Conservation (phyloP, 2,888 invertebrate genomes). For the Thyatira batis region DNA sequence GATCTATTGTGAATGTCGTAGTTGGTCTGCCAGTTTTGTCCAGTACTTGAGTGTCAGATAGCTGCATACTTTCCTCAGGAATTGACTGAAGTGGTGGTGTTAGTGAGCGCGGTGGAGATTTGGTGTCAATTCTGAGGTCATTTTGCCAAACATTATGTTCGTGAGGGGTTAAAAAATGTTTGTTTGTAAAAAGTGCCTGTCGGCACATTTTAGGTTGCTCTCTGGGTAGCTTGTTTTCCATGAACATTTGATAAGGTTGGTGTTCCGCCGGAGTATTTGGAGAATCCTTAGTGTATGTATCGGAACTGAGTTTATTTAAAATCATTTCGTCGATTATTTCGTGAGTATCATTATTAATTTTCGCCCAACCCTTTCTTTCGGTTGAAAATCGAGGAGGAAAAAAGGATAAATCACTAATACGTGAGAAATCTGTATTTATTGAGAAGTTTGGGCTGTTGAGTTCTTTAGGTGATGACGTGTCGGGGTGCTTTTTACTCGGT, state of each 20-base stretch:
- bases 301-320: slow-evolving; percentile 60
- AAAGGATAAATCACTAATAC: slow-evolving; percentile 74
- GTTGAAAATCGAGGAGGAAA: slow-evolving; percentile 73
- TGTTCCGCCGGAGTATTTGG: slow-evolving; percentile 59
- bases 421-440: slow-evolving; percentile 74
- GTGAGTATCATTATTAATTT: slow-evolving; percentile 60
- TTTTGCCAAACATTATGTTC: slow-evolving; percentile 68
- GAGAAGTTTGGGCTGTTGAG: slow-evolving; percentile 73
- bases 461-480: slow-evolving; percentile 76
- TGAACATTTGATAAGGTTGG: slow-evolving; percentile 37
- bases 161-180: slow-evolving; percentile 33
- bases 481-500: slow-evolving; percentile 65
- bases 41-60: slow-evolving; percentile 57
- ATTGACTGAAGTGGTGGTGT: slow-evolving; percentile 73
- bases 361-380: slow-evolving; percentile 64
- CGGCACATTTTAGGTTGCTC: slow-evolving; percentile 64
- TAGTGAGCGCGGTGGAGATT: slow-evolving; percentile 65
- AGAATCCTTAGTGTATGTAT: slow-evolving; percentile 80
- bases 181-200: slow-evolving; percentile 68
- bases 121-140: slow-evolving; percentile 46
- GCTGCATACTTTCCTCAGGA: slow-evolving; percentile 73
- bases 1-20: slow-evolving; percentile 69
- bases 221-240: slow-evolving; percentile 49
- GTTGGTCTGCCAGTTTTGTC: slow-evolving; percentile 57
- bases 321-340: slow-evolving; percentile 58